Percentiles rank a stretch among this genome's conserved stretches.
These are phyloP conservation scores for Yponomeuta sedellus DNA, from an alignment of 2,888 invertebrate genomes.

Conservation along the genomic window DNA sequence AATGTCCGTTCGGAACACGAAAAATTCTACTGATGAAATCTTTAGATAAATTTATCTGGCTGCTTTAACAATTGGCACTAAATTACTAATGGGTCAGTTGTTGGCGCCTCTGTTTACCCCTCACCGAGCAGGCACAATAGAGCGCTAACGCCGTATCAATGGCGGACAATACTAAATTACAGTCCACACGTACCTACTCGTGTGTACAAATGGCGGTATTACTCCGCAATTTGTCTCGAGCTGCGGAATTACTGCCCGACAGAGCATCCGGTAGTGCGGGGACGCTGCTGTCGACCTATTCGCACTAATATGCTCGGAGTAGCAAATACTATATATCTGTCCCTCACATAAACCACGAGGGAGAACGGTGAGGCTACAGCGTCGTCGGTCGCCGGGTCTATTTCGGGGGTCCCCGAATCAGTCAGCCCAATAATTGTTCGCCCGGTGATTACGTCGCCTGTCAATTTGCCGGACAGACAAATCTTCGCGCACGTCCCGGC, in stretches of 20 bases:
- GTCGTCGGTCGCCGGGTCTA: neutral
- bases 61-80: too few relatives aligned
- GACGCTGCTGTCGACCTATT: neutral
- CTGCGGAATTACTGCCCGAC: neutral
- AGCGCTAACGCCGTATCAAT: neutral
- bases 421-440: conserved; percentile 14
- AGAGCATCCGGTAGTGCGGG: neutral
- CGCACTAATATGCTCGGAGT: neutral
- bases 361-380: neutral
- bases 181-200: neutral
- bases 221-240: neutral
- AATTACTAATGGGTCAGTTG: too few relatives aligned
- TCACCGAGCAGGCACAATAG: neutral
- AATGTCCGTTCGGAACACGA: too few relatives aligned
- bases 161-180: neutral
- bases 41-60: too few relatives aligned
- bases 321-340: too few relatives aligned
- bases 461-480: conserved; percentile 6
- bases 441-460: conserved; percentile 4
- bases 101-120: neutral
- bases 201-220: neutral
- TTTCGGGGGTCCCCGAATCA: conserved; percentile 14
- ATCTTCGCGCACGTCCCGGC: neutral
- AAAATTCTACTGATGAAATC: too few relatives aligned
- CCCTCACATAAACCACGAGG: neutral